These are phyloP conservation scores for Lacanobia oleracea DNA, from an alignment of 2,888 invertebrate species.

Conservation along the genomic window DNA sequence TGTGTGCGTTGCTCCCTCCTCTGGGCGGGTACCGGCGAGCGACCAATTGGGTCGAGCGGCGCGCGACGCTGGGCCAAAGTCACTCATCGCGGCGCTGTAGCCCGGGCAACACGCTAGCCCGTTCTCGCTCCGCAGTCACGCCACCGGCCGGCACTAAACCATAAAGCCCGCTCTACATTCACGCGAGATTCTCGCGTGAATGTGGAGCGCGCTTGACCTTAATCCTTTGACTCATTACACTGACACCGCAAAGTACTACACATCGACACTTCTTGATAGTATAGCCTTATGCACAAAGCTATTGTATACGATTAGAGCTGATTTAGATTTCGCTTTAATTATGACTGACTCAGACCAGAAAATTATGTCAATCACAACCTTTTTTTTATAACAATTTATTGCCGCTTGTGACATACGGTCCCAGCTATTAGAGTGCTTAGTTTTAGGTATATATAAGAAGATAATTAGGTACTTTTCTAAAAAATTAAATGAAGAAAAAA, in stretches of 20 bases:
- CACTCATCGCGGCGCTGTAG: constrained; percentile 81
- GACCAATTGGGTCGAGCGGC: constrained; percentile 90
- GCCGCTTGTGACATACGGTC: not conserved
- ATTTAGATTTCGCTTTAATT: constrained; percentile 8
- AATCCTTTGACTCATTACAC: constrained; percentile 73
- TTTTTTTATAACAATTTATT: not conserved
- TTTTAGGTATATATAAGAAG: not conserved
- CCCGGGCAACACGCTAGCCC: constrained; percentile 73
- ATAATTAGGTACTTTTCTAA: not conserved
- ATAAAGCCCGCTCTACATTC: too few relatives aligned
- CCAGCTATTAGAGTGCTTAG: not conserved
- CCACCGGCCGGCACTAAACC: constrained; percentile 68
- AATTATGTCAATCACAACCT: not conserved
- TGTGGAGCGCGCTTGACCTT: too few relatives aligned
- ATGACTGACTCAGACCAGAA: constrained; percentile 1
- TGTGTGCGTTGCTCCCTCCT: constrained; percentile 88
- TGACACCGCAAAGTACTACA: constrained; percentile 59
- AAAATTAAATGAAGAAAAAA: too few relatives aligned
- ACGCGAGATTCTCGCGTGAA: too few relatives aligned
- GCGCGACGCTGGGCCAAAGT: constrained; percentile 87
- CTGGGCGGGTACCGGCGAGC: constrained; percentile 84
- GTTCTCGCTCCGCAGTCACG: constrained; percentile 52
- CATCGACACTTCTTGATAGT: constrained; percentile 31
- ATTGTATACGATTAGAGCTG: constrained; percentile 1
- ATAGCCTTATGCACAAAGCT: not conserved